Base-by-base conservation (phyloP, 2,797 vertebrate species). In the Sciurus carolinensis region DNA sequence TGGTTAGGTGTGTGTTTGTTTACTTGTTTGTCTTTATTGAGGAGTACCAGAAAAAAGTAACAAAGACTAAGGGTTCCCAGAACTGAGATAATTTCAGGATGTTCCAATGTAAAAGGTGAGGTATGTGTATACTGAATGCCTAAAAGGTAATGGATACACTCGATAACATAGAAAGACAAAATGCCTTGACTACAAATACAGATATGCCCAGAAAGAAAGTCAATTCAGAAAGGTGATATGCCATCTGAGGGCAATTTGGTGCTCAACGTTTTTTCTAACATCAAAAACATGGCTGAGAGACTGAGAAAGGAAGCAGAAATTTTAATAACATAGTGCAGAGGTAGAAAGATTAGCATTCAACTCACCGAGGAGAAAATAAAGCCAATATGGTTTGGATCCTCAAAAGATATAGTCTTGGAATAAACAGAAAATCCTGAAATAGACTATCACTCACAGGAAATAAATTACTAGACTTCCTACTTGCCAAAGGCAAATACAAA, bases 1-100 rank as follows among this genome's bases (percentile, higher is more conserved):
- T 39, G 81, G 9, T 59, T 81, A 71, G 11, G 9, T 50, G 59
- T 52, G 6, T 18, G 52, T 57, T 57, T 57, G 54, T 89, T 66
- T 84, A 44, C 39, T 83, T 67, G 33, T 4, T 54, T 92, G 64
- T 77, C 75, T 95, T 87, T 95, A 57, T 47, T 8, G 44, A 81
- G 8, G 33, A n/a, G 9, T 62, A 7, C 8, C 59, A 50, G n/a
- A 75, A 86, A 76, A 57, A 69, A 81, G 62, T 73, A 77, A 80
- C 3, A 24, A 72, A 85, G 7, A 54, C 64, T 62, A 26, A 22
- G 86, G 28, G 5, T n/a, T 90, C 72, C 69, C 36, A 59, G 66
- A 59, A 69, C 30, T 57, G n/a, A 82, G 44, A 44, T 9, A 33
- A 92, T 67, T 81, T 95, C 54, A 85, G 64, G 88, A 93, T 77